These are phyloP conservation scores for Drosophila acutilabella DNA, from an alignment of 2,888 invertebrate genomes.

Conservation along the genomic window DNA sequence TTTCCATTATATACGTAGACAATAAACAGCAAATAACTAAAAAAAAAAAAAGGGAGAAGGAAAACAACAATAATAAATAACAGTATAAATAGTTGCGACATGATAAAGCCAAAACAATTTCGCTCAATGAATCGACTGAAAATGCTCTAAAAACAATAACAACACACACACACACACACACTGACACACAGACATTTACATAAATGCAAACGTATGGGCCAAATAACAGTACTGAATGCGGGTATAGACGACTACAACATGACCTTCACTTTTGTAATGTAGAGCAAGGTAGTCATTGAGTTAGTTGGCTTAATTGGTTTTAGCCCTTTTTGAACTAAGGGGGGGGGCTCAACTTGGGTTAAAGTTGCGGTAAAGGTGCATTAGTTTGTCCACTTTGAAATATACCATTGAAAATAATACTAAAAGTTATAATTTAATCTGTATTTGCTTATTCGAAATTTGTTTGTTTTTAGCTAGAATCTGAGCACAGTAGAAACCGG, in stretches of 20 bases:
- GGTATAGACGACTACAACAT: constrained; percentile 12
- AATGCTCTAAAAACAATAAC: constrained; percentile 45
- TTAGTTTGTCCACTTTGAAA: no score
- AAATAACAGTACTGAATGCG: background rate
- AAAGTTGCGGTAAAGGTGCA: background rate
- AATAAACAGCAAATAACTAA: constrained; percentile 31
- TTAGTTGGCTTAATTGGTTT: background rate
- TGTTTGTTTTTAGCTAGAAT: no score
- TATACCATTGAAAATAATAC: no score
- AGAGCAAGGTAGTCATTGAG: background rate
- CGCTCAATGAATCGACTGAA: constrained; percentile 50
- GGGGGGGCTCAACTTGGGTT: background rate
- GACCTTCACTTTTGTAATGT: constrained; percentile 17
- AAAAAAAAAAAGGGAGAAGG: constrained; percentile 17
- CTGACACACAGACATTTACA: constrained; percentile 2
- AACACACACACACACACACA: background rate
- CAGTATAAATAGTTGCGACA: constrained; percentile 41
- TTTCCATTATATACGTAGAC: constrained; percentile 26
- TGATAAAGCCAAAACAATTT: constrained; percentile 44
- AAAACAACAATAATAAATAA: constrained; percentile 12
- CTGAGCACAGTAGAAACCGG: no score
- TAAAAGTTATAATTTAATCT: no score
- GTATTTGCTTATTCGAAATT: no score
- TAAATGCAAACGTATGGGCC: constrained; percentile 8
- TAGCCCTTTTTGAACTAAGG: background rate